Base-by-base conservation (phyloP, 2,888 invertebrate species). In the Pristionchus mayeri region DNA sequence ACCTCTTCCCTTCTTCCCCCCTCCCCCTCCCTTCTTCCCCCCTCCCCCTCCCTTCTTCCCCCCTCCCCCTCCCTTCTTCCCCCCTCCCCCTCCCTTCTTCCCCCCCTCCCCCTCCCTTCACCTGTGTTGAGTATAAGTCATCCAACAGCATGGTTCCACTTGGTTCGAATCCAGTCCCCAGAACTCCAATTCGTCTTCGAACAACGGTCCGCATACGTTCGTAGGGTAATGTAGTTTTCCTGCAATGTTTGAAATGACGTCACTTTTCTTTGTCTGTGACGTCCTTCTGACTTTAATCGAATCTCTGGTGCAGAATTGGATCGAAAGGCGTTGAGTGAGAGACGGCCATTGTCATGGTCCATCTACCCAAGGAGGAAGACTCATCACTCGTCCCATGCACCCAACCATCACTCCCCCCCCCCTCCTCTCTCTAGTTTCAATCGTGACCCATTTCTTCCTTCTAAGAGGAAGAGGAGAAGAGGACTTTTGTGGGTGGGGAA, bases 81-180 rank as follows among this genome's bases (percentile, higher is more conserved):
- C n/a, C n/a, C n/a, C n/a, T n/a, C n/a, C n/a, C n/a, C n/a, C n/a
- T n/a, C n/a, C n/a, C n/a, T n/a, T n/a, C 30, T 60, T n/a, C 27
- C 3, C n/a, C n/a, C 3, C n/a, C n/a, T 60, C 11, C 13, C 6
- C 3, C 27, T 60, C 1, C 21, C 34, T 71, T n/a, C 93, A 96
- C 96, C 88, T 96, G 89, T 94, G 94, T 79, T 93, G 93, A 3
- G 95, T 95, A 92, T 99, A 99, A 13, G 98, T 99, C 98, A 98
- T 98, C 98, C 98, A 98, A 85, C 90, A 99, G 94, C 98, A 99
- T 7, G 98, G 98, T 93, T 98, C 98, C 92, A 98, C 98, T 94
- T 99, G 98, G 94, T 99, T 99, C 54, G 98, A 97, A 93, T 99
- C 98, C 90, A 99, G 95, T 21, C 98, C 98, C 98, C 98, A 98